Percentiles rank a stretch among this genome's conserved stretches.
phyloP scores from a whole-genome alignment of 2,888 invertebrate genomes.

The Rhynchonema sp. region DNA sequence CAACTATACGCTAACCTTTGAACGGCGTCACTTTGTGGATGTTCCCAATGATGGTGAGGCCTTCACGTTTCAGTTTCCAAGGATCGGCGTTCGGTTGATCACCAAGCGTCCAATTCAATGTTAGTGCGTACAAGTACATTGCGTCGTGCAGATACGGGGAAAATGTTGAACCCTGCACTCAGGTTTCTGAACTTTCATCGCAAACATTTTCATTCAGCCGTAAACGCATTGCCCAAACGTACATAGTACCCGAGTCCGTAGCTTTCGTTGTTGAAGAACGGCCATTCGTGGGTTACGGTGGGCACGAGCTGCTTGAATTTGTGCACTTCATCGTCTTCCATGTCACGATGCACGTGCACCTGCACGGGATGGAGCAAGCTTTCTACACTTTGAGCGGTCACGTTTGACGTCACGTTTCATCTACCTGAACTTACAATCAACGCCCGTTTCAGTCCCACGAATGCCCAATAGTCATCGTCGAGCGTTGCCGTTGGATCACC shows the following conservation, averaged over 20 bases:
- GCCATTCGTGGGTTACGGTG: background rate
- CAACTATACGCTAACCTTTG: no score
- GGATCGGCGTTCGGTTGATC: no score
- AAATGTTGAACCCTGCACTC: background rate
- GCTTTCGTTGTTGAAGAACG: background rate
- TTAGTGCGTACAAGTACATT: background rate
- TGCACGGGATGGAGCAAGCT: no score
- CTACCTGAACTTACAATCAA: background rate
- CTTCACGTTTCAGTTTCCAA: background rate
- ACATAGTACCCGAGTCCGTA: background rate
- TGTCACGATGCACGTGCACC: no score
- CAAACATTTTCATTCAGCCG: background rate
- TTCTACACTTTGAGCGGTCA: no score
- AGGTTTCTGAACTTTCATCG: background rate
- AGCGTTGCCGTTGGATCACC: background rate
- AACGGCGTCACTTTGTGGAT: background rate
- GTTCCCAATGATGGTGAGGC: background rate
- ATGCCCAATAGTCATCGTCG: background rate
- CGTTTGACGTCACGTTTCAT: no score
- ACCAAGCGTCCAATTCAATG: background rate
- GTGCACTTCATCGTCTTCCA: no score
- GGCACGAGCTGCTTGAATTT: background rate
- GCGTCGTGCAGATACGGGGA: constrained; percentile 2
- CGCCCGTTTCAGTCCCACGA: background rate
- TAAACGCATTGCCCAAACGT: background rate